phyloP scores from a whole-genome alignment of 2,797 vertebrate species.

The Phoebastria nigripes region DNA sequence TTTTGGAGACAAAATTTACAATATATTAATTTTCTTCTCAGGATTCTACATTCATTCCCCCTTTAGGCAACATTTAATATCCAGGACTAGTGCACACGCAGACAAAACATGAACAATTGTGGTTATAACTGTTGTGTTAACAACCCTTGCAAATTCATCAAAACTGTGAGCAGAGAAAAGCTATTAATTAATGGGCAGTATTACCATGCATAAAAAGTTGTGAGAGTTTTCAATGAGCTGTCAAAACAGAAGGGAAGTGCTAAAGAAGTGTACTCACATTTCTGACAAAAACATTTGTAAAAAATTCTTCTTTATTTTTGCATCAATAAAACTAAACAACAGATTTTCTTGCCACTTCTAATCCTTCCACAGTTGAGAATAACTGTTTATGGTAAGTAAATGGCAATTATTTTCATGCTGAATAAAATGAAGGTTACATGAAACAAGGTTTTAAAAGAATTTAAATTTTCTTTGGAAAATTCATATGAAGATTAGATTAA shows the following conservation, averaged over 20 bases:
- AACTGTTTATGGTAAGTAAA: constrained; percentile 47
- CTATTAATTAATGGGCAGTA: constrained; percentile 68
- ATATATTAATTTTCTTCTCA: not conserved
- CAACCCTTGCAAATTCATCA: constrained; percentile 41
- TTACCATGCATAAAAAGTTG: constrained; percentile 44
- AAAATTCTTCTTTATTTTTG: constrained; percentile 51
- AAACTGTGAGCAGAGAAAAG: constrained; percentile 55
- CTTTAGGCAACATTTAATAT: not conserved
- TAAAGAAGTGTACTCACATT: constrained; percentile 57
- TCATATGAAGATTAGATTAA: not conserved
- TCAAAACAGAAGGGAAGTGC: constrained; percentile 62
- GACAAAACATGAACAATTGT: constrained; percentile 47
- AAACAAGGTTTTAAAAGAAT: not conserved
- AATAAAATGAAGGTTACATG: constrained; percentile 26
- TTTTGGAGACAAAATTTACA: not conserved
- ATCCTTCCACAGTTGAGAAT: constrained; percentile 35
- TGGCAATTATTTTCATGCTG: constrained; percentile 35
- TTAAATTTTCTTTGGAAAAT: not conserved
- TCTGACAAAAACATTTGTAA: constrained; percentile 65
- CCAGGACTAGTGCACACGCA: not conserved
- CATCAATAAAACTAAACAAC: constrained; percentile 32
- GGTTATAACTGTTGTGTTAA: constrained; percentile 46
- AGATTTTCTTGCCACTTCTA: constrained; percentile 36
- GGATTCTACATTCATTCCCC: not conserved
- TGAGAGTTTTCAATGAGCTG: constrained; percentile 58